Base-by-base conservation (phyloP, 2,888 invertebrate species). In the Nomada fucata region DNA sequence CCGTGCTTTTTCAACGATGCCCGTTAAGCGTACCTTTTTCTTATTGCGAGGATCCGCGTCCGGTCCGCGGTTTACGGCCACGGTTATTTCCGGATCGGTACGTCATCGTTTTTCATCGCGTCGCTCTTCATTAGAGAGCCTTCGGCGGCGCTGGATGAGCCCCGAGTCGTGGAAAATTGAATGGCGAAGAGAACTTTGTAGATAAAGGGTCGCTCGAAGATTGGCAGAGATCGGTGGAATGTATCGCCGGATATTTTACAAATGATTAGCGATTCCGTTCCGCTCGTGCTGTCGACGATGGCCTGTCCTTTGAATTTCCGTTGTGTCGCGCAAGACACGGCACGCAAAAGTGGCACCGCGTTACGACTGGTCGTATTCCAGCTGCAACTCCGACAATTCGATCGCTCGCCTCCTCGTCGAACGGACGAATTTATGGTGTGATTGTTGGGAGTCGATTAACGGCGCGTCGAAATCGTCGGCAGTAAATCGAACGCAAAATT, bases 61-160 rank as follows among this genome's bases (percentile, higher is more conserved):
- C 84, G 84, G 79, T 71, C 79, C 29, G 70, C 84, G 81, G 85
- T 90, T 90, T 89, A 86, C 85, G 77, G 15, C 79, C 69, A 63
- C 60, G 76, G 89, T 88, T 91, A 91, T 91, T 91, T 91, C 90
- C 90, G 89, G 88, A 89, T 89, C 89, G 82, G 63, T 88, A 82
- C 87, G 83, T 82, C 76, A 71, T 61, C 75, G 72, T 70, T 79
- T 76, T 76, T 36, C 64, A 64, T 69, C 65, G 44, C 76, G 57
- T 76, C 68, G 59, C 60, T 36, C 64, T 64, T 80, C 65, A 64
- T 85, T 78, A 79, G 20, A 13, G 5, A 61, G 44, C 52, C 50
- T 60, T 75, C 15, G 26, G 23, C 60, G 5, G 13, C 15, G 53
- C 53, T 3, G 44, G 44, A 71, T 11, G 42, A 55, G 42, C n/a